phyloP scores from a whole-genome alignment of 1,140 invertebrate species.

The Danaus plexippus region DNA sequence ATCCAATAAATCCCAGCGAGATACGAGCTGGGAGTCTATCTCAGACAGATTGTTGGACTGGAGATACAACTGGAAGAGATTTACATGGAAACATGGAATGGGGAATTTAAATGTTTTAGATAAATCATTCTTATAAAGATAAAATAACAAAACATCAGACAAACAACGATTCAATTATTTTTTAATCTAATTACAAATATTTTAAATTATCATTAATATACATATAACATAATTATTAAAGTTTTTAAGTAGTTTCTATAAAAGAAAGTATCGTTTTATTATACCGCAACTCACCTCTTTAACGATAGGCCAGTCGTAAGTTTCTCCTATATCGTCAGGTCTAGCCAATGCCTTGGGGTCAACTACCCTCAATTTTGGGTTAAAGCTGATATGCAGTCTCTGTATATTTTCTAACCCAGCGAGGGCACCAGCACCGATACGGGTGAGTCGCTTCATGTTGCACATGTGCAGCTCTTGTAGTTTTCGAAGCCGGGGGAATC shows the following conservation, averaged over 20 bases:
- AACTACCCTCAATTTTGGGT: conserved; percentile 73
- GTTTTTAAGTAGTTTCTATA: no score
- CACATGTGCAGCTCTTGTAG: conserved; percentile 76
- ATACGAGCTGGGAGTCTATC: conserved; percentile 74
- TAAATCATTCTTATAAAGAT: no score
- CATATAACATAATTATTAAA: no score
- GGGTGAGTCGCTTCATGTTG: conserved; percentile 73
- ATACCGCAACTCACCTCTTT: conserved; percentile 64
- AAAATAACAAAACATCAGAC: no score
- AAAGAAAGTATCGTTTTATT: no score
- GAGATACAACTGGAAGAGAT: conserved; percentile 73
- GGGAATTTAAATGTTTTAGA: no score
- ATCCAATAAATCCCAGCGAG: conserved; percentile 77
- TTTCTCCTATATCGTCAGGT: conserved; percentile 58
- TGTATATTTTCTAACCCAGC: conserved; percentile 68
- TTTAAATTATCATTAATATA: no score
- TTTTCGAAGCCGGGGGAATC: conserved; percentile 74
- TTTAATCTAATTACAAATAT: no score
- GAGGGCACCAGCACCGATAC: conserved; percentile 71
- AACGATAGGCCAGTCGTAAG: conserved; percentile 73
- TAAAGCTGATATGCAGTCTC: conserved; percentile 72
- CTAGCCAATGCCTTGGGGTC: conserved; percentile 70
- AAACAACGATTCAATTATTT: no score
- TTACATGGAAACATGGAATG: no score
- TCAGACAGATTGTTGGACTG: conserved; percentile 78